phyloP scores from a whole-genome alignment of 2,888 invertebrate species.

The Lampropteryx suffumata region DNA sequence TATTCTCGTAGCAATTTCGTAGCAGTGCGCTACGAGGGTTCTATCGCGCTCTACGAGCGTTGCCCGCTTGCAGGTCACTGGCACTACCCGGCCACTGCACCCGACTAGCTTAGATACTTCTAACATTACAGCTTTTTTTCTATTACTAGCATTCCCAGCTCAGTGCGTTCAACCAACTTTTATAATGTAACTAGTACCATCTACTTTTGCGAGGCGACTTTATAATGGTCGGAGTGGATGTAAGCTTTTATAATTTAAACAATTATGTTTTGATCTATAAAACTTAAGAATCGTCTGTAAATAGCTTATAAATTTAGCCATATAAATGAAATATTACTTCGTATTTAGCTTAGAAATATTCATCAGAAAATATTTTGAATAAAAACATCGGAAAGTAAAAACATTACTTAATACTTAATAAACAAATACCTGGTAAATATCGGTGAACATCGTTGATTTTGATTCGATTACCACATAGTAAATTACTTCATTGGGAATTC shows the following conservation, averaged over 20 bases:
- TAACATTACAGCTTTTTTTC: conserved; percentile 77
- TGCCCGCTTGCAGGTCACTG: conserved; percentile 71
- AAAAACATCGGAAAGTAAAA: too few species aligned
- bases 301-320: background rate
- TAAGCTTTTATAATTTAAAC: conserved; percentile 10
- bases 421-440: too few species aligned
- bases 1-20: conserved; percentile 58
- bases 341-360: too few species aligned
- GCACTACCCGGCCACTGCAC: conserved; percentile 78
- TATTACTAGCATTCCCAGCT: conserved; percentile 73
- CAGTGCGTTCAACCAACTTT: conserved; percentile 52
- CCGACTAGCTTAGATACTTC: conserved; percentile 78
- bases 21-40: conserved; percentile 59
- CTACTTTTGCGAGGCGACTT: conserved; percentile 25
- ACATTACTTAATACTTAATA: too few species aligned
- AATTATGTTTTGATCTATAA: conserved; percentile 11
- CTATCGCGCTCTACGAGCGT: conserved; percentile 42
- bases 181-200: conserved; percentile 40
- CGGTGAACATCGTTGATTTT: too few species aligned
- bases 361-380: too few species aligned
- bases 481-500: too few species aligned
- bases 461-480: too few species aligned
- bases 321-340: too few species aligned
- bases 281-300: background rate
- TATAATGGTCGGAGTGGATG: conserved; percentile 23